A percentile compares a stretch with the other conserved stretches of the same genome.
Evolutionary conservation across 2,113 vertebrate species (phyloP).

Genomic region (Chitala chitala): DNA sequence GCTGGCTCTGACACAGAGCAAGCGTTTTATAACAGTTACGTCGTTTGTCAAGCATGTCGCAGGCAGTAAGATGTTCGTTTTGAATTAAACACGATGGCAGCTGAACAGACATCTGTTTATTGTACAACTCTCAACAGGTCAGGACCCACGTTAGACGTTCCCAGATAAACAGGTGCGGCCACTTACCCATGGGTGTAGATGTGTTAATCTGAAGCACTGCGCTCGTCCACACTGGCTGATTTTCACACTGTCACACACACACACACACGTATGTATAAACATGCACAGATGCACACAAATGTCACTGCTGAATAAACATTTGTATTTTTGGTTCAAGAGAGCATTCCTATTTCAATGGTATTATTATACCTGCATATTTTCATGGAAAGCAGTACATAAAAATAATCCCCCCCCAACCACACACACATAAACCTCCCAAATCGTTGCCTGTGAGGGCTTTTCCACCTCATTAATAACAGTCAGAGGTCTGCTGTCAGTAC

Average conservation of each 20-base stretch:
- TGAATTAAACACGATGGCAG: not conserved
- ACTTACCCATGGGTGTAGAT: conserved; percentile 17
- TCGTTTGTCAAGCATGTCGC: not conserved
- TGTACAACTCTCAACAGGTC: conserved; percentile 40
- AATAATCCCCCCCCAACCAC: not conserved
- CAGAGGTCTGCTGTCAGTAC: not conserved
- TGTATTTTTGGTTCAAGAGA: no score
- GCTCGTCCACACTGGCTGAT: conserved; percentile 27
- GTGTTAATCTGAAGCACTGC: conserved; percentile 46
- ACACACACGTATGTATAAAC: not conserved
- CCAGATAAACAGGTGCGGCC: conserved; percentile 45
- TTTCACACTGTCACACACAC: not conserved
- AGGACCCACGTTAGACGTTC: not conserved
- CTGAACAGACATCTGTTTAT: conserved; percentile 50
- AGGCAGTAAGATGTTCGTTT: no score
- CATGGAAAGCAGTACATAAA: not conserved
- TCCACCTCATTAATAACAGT: not conserved
- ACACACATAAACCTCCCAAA: not conserved
- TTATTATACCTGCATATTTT: not conserved
- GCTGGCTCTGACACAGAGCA: no score
- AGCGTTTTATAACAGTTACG: not conserved
- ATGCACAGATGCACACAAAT: not conserved
- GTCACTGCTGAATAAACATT: no score
- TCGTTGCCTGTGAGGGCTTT: not conserved
- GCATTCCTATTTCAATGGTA: not conserved